Base-by-base conservation (phyloP, 2,797 vertebrate genomes). In the Falco concolor region DNA sequence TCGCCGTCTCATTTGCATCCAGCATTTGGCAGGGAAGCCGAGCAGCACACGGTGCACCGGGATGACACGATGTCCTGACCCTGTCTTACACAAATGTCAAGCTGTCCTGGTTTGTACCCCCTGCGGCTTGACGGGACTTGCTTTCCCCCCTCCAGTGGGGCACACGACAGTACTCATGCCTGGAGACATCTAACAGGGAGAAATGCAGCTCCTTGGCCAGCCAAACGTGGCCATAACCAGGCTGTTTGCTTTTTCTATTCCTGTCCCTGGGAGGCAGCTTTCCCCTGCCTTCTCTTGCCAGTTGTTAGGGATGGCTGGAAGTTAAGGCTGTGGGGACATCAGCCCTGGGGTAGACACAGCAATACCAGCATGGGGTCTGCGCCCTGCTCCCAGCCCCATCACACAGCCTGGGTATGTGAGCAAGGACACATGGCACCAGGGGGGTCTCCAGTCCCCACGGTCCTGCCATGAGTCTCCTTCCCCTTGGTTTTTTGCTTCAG, bases 381-480 rank as follows among this genome's bases (percentile, higher is more conserved):
- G 34, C 23, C 22, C 32, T 54, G 10, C 23, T 57, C 53, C 44
- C 30, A 59, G 18, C 12, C 34, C 50, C 10, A 14, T 36, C 59
- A 30, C 50, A 25, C 5, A 17, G 38, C 40, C 69, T 80, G n/a
- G 19, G 13, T 45, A 23, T 1, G 0, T 56, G 13, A 61, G n/a
- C 13, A 52, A 40, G 34, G 69, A n/a, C 38, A 50, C 0, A 0
- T n/a, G 25, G 24, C 40, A 57, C 24, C 1, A 0, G 14, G 3
- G 21, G 4, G 5, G 34, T 40, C 53, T 63, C 28, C 44, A 42
- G n/a, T 18, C 12, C 34, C 34, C 27, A 52, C 0, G 1, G 47
- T 16, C 45, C 24, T 1, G 0, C 8, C 21, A 16, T 6, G 9
- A 64, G 18, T 60, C 10, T 12, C 13, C 5, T 53, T 85, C 36